Evolutionary conservation across 92 coral and sea anemone genomes (phyloP), one percentile per base, ranked within the genome.

Genomic region (Anthopleura xanthogrammica): DNA sequence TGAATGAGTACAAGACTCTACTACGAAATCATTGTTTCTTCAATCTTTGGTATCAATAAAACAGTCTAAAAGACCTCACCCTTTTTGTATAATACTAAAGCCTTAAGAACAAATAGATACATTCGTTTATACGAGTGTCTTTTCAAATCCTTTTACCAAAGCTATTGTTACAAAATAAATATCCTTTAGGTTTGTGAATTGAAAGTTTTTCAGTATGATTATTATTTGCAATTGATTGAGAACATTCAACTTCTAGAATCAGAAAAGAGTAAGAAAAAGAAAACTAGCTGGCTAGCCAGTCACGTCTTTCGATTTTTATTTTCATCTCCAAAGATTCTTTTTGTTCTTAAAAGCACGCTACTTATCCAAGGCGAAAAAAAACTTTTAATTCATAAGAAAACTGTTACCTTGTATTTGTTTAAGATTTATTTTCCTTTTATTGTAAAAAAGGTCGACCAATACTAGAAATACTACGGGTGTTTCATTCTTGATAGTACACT

Each of bases 371-470:
- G 36, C 41, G 41, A 9, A 36, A 68, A 43, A 64, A 36, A 29
- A 68, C 74, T 29, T 29, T 68, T 36, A 68, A 68, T 42, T 68
- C 46, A 29, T 36, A 36, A 68, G 36, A 68, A 62, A 24, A 68
- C 70, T n/a, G 24, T 20, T 68, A 68, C 12, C 36, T 29, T 7
- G 16, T 29, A 13, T 68, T 36, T 62, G 23, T 62, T 62, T 23
- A 1, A 62, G 70, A 29, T 29, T 62, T 23, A 20, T 62, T n/a
- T 23, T 9, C 42, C 36, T 29, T 29, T 29, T 36, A 68, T 11
- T 22, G 65, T 71, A 81, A n/a, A 81, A 41, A 70, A 46, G 52
- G 40, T 36, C 58, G 77, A 52, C 58, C 84, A 81, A 70, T 81
- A 81, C 75, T 41, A 6, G 13, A 41, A 57, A 64, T 81, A 50